phyloP scores from a whole-genome alignment of 2,113 vertebrate species.

The Neogobius melanostomus region DNA sequence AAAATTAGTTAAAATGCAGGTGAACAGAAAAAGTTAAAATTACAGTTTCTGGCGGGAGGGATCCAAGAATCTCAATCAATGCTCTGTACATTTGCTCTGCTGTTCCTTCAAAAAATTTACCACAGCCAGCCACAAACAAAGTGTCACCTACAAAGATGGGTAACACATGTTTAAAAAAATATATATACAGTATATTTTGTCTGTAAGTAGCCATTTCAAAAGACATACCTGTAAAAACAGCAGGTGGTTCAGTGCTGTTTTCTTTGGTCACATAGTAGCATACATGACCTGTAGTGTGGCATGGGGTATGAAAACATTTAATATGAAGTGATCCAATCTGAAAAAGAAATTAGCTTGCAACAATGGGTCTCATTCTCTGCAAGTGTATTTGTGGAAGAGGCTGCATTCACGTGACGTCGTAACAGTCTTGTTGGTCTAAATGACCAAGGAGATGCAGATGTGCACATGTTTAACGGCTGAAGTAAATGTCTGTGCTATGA shows the following conservation, averaged over 20 bases:
- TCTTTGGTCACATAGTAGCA: conserved; percentile 95
- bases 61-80: conserved; percentile 87
- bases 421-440: too few relatives aligned
- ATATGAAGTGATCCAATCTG: conserved; percentile 91
- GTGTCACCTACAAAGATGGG: conserved; percentile 85
- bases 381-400: not conserved
- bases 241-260: conserved; percentile 84
- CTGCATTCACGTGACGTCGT: too few relatives aligned
- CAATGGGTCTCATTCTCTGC: not conserved
- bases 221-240: conserved; percentile 87
- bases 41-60: conserved; percentile 89
- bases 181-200: not conserved
- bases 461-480: too few relatives aligned
- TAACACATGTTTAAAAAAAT: not conserved
- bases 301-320: conserved; percentile 93
- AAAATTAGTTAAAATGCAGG: not conserved
- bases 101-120: conserved; percentile 97
- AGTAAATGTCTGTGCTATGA: too few relatives aligned
- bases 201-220: not conserved
- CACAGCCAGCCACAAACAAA: conserved; percentile 92
- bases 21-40: not conserved
- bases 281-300: conserved; percentile 97
- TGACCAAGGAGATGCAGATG: too few relatives aligned
- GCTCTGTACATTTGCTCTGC: conserved; percentile 95
- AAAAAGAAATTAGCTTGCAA: conserved; percentile 4